Base-by-base conservation (phyloP, 2,113 vertebrate species). In the Callopanchax toddi region DNA sequence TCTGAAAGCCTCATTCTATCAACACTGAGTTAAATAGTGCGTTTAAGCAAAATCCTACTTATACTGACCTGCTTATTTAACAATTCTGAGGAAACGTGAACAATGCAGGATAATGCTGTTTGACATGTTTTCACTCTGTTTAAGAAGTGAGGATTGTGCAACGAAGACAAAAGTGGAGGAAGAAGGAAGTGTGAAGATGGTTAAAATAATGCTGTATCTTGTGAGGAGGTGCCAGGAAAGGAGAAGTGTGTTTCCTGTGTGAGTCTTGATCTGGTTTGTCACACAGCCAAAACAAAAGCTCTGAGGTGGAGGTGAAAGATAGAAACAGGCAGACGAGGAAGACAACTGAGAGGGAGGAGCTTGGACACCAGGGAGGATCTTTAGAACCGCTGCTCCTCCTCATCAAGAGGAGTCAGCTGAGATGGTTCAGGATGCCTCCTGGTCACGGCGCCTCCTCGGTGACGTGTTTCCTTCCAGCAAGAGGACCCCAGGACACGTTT, bases 241-340 rank as follows among this genome's bases (percentile, higher is more conserved):
- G 23, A 53, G 62, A 53, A n/a, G n/a, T n/a, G n/a, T n/a, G n/a
- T n/a, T 11, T 4, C 52, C 23, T 43, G 18, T 45, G 32, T 15
- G 23, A 11, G 21, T 63, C 37, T 60, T 49, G n/a, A 37, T 51
- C 15, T 8, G 40, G 17, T 55, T 59, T 58, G 66, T 67, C 67
- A 67, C 23, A 58, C 40, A 60, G 61, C 21, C 39, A 77, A 32
- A 32, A 48, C 20, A 45, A n/a, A 37, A 21, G 0, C 17, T 23
- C 26, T 16, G 39, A 50, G 6, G 17, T 11, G 48, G 62, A 23
- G 43, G 17, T 56, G 58, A 44, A 32, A 32, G 25, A 17, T 15
- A 45, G 15, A 17, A 34, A 36, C 9, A 17, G 6, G 34, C 48
- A 46, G 39, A 8, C 12, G 44, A 46, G 18, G 48, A 40, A 56